A percentile compares a stretch with the other conserved stretches of the same genome.
phyloP scores from a whole-genome alignment of 2,888 invertebrate genomes.

The Chalcosyrphus nemorum region DNA sequence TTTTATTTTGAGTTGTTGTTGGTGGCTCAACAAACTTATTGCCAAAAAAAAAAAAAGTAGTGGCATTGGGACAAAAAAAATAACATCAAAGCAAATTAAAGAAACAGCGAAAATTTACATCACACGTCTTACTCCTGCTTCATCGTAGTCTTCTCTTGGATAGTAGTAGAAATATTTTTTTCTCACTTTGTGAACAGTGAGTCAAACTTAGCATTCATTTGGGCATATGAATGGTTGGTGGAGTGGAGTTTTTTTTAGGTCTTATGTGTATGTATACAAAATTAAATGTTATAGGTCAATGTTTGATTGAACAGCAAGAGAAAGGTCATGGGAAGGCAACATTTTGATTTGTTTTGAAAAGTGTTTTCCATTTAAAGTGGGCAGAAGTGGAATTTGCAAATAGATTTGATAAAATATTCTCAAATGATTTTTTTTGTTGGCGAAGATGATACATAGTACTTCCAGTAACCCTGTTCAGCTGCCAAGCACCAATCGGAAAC shows the following conservation, averaged over 20 bases:
- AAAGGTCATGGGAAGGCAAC: slow-evolving; percentile 25
- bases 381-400: too few relatives aligned
- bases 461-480: too few relatives aligned
- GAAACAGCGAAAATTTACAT: slow-evolving; percentile 48
- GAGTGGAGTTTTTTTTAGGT: slow-evolving; percentile 23
- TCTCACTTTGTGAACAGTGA: slow-evolving; percentile 50
- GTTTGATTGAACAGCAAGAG: neutral
- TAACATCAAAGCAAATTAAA: slow-evolving; percentile 3
- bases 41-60: slow-evolving; percentile 26
- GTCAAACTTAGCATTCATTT: slow-evolving; percentile 32
- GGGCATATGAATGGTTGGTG: neutral
- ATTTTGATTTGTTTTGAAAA: neutral
- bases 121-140: slow-evolving; percentile 42
- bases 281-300: slow-evolving; percentile 14
- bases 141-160: slow-evolving; percentile 25
- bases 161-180: slow-evolving; percentile 3
- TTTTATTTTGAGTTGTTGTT: neutral
- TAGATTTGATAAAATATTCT: too few relatives aligned
- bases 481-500: too few relatives aligned
- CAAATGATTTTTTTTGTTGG: neutral
- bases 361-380: neutral
- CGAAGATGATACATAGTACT: too few relatives aligned
- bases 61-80: slow-evolving; percentile 15
- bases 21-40: slow-evolving; percentile 9
- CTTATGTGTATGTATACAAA: slow-evolving; percentile 45